These are phyloP conservation scores for Salvator merianae DNA, from an alignment of 2,113 vertebrate species.

Conservation along the genomic window DNA sequence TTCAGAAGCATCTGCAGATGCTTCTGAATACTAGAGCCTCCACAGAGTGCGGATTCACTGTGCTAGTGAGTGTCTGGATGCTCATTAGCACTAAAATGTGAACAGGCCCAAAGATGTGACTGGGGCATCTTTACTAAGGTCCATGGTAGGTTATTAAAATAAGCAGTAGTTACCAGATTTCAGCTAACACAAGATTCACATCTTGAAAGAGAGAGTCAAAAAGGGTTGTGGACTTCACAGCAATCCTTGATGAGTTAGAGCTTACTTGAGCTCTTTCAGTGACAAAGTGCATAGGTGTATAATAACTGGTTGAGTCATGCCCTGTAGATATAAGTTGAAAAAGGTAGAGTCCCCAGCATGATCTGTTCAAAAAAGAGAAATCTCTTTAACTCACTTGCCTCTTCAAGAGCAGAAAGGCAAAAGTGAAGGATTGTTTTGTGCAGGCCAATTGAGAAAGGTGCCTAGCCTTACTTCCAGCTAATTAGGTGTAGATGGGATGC, in stretches of 20 bases:
- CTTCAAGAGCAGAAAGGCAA: too few species aligned
- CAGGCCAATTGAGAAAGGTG: too few species aligned
- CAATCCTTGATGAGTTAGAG: neutral
- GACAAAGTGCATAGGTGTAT: neutral
- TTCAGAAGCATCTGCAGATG: too few species aligned
- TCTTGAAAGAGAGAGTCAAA: neutral
- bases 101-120: neutral
- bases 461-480: too few species aligned
- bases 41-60: too few species aligned
- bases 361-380: too few species aligned
- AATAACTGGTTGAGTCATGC: neutral
- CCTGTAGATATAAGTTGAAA: neutral
- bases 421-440: too few species aligned
- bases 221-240: neutral
- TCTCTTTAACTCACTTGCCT: too few species aligned
- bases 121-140: neutral
- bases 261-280: neutral
- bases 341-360: neutral
- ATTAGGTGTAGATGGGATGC: too few species aligned
- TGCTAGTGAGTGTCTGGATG: too few species aligned
- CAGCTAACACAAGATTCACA: neutral
- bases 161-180: neutral
- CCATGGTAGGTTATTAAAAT: neutral
- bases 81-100: too few species aligned
- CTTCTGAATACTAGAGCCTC: too few species aligned